Base-by-base conservation (phyloP, 2,888 invertebrate genomes). In the Spilosoma lubricipeda region DNA sequence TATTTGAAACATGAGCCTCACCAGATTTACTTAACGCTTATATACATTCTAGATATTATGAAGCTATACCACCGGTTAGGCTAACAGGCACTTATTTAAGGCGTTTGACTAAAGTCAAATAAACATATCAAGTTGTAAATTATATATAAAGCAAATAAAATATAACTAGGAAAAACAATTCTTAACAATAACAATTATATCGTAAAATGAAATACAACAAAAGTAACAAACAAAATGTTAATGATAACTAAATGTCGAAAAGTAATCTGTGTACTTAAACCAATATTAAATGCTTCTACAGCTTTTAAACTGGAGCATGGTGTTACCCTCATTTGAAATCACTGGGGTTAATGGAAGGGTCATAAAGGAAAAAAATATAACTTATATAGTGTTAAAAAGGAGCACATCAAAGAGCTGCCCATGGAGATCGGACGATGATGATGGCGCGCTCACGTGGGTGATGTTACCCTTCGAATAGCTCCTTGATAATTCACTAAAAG, bases 41-140 rank as follows among this genome's bases (percentile, higher is more conserved):
- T 56, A 72, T 52, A 52, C 23, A 23, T 52, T 52, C 23, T 23
- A 9, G 20, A 52, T 23, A 52, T 52, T 52, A 3, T 52, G 20
- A 52, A 52, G 52, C 52, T 52, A 67, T 68, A 18, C 13, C 63
- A 42, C 1, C 70, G 56, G 70, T 56, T 27, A 59, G 70, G 45
- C 48, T 70, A 11, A 36, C 23, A 63, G 63, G 70, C 63, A 70
- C 70, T 70, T 64, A 70, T 33, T 15, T 70, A 70, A 70, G 63
- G 70, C 70, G 30, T 20, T 23, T 63, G 20, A 9, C 9, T 9
- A 68, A 52, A 11, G 11, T 7, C 5, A 68, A 52, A 33, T 9
- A 9, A 68, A n/a, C 68, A 68, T 36, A 56, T 9, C 52, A 33
- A 52, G 68, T 18, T 45, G 11, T 7, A 23, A 4, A 11, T 18